These are phyloP conservation scores for Arenicola marina DNA, from an alignment of 2,888 invertebrate genomes.

Conservation along the genomic window DNA sequence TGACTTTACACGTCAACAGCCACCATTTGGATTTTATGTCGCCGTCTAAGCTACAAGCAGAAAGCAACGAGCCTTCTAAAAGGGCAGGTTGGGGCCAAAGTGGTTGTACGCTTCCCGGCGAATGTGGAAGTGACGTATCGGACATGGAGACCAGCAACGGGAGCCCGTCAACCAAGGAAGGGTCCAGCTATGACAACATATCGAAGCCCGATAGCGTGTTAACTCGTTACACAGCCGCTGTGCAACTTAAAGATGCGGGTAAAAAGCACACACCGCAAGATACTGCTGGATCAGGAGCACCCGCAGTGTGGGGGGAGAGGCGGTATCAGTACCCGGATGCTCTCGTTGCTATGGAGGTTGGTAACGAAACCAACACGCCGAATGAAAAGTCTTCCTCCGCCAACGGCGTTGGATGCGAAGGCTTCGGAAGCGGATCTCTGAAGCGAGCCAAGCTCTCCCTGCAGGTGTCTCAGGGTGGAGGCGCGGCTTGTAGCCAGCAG, in stretches of 20 bases:
- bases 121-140: no score
- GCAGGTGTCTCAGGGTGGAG: not conserved
- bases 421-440: not conserved
- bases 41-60: not conserved
- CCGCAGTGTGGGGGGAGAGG: no score
- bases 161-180: not conserved
- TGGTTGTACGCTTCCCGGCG: no score
- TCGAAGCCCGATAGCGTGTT: not conserved
- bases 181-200: not conserved
- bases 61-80: not conserved
- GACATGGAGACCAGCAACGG: not conserved
- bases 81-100: no score
- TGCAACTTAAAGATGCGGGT: no score
- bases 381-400: not conserved
- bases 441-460: not conserved
- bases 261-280: no score
- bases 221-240: no score
- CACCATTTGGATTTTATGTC: slow-evolving; percentile 72
- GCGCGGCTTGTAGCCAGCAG: not conserved
- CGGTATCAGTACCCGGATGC: no score
- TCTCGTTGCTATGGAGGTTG: no score
- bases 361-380: not conserved
- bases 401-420: not conserved
- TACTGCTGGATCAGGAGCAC: not conserved
- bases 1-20: slow-evolving; percentile 79